phyloP scores from a whole-genome alignment of 2,888 invertebrate genomes.

The Pseudococcus jackbeardsleyi region DNA sequence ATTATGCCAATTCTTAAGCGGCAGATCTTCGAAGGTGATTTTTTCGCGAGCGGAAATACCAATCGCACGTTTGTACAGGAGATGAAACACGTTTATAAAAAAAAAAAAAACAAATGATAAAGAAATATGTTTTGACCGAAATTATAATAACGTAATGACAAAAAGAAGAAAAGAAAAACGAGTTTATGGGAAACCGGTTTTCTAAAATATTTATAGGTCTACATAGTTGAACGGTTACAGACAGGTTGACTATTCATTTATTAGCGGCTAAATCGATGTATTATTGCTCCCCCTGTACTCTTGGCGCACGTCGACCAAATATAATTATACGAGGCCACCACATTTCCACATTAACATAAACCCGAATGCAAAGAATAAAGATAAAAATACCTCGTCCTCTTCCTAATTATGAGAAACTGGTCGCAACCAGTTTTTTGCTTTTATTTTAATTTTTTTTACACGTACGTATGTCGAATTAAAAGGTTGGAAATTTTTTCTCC shows the following conservation, averaged over 20 bases:
- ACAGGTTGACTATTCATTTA: constrained; percentile 32
- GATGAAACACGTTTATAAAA: neutral
- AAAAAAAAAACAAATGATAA: neutral
- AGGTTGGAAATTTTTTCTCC: neutral
- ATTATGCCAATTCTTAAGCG: too few species aligned
- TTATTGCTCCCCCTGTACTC: neutral
- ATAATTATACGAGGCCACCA: constrained; percentile 24
- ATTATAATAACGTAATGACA: constrained; percentile 32
- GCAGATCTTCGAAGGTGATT: neutral
- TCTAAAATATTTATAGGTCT: neutral
- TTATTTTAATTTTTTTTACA: constrained; percentile 4
- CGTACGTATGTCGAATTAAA: neutral
- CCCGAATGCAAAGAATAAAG: constrained; percentile 7
- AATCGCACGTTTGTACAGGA: neutral
- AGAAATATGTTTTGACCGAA: constrained; percentile 24
- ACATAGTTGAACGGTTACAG: constrained; percentile 28
- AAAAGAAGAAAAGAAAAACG: neutral
- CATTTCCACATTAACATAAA: constrained; percentile 28
- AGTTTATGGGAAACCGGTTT: neutral
- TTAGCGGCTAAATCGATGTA: neutral
- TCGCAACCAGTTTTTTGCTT: neutral
- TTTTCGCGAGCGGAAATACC: constrained; percentile 3
- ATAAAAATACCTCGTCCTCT: constrained; percentile 32
- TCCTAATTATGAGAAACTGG: neutral
- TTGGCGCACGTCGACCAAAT: neutral